Percentiles rank a stretch among this genome's conserved stretches.
Conservation (phyloP, 92 coral and sea anemone species). For the Pocillopora meandrina region DNA sequence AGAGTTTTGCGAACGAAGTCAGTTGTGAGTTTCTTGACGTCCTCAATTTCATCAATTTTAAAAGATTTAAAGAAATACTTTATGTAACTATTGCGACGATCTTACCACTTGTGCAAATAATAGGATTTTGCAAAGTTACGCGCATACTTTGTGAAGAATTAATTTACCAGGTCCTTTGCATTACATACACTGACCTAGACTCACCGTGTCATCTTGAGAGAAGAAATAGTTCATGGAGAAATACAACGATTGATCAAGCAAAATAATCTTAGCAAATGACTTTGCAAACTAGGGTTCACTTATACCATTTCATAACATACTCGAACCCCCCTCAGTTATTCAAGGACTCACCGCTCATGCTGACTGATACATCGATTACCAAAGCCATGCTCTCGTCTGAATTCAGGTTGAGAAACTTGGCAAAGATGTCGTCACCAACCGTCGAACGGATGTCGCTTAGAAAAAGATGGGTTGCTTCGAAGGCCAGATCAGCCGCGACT, state of each 20-base stretch:
- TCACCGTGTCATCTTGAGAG: too few relatives aligned
- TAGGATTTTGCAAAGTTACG: too few relatives aligned
- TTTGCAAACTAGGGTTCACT: too few relatives aligned
- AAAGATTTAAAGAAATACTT: background rate
- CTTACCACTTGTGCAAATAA: background rate
- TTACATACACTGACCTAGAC: too few relatives aligned
- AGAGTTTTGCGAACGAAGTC: slow-evolving; percentile 29
- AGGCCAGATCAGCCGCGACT: slow-evolving; percentile 55
- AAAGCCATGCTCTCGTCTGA: slow-evolving; percentile 47
- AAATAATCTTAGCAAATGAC: too few relatives aligned
- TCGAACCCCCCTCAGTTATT: too few relatives aligned
- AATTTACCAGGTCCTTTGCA: too few relatives aligned
- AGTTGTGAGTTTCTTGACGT: slow-evolving; percentile 10
- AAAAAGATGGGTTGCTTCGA: slow-evolving; percentile 56
- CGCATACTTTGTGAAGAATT: too few relatives aligned
- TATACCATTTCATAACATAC: too few relatives aligned
- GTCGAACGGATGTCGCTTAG: slow-evolving; percentile 51
- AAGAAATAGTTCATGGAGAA: too few relatives aligned
- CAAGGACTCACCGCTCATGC: slow-evolving; percentile 47
- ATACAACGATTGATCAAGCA: too few relatives aligned
- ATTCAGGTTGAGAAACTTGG: slow-evolving; percentile 62
- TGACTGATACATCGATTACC: slow-evolving; percentile 69
- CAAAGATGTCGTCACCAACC: slow-evolving; percentile 69
- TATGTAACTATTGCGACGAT: background rate
- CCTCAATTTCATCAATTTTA: slow-evolving; percentile 16